Base-by-base conservation (phyloP, 2,797 vertebrate species). In the Chloroceryle amazona region DNA sequence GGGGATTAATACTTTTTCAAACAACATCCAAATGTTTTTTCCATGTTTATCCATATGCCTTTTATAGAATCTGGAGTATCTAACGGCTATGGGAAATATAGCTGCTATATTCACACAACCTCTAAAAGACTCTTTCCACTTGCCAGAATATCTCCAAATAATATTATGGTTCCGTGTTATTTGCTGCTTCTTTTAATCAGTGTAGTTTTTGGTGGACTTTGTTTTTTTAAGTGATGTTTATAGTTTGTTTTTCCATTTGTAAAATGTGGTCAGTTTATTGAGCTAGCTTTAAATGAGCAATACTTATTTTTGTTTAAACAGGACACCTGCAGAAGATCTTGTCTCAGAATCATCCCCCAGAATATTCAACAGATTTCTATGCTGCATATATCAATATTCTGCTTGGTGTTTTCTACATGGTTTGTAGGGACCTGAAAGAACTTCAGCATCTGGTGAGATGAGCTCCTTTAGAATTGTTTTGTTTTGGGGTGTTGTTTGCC, bases 391-490 rank as follows among this genome's bases (percentile, higher is more conserved):
- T 99, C 97, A 99, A 99, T 98, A 99, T 99, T 97, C 98, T 99
- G 70, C 99, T 99, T 96, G 99, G 99, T 71, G 99, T 99, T 86
- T 99, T 99, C 96, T 99, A 99, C 96, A 98, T 99, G 1, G 99
- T 99, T 63, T 99, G 99, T 95, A 98, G 99, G 80, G 99, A 99
- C 97, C 98, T 99, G 94, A 98, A 99, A 87, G 99, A 99, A 95
- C 99, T 99, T 54, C 98, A 98, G 22, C 99, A 99, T 98, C 98
- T 99, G 98, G 99, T 99, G 94, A 98, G 98, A 87, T 41, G 65
- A 86, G 11, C 23, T 83, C 17, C 46, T 74, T 81, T 54, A 57
- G 31, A 29, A 13, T 25, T 68, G 10, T 10, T 83, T 75, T 65
- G 14, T 4, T 86, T 33, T 76, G 28, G 42, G 41, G 35, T 42